Evolutionary conservation across 2,888 invertebrate species (phyloP), one percentile per base, ranked within the genome.

Genomic region (Sinhomidia bicolor): DNA sequence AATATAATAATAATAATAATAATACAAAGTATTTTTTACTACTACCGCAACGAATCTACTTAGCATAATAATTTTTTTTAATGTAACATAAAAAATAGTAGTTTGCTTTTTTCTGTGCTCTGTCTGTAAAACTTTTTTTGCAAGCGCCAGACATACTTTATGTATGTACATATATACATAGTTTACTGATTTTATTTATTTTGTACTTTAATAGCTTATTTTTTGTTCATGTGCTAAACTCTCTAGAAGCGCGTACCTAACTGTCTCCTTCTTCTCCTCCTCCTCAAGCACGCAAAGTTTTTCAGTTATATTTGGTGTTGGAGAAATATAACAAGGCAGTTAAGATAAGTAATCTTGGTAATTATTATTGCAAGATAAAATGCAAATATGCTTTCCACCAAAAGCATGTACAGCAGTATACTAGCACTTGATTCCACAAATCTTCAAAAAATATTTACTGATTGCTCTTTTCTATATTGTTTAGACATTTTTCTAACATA

Each of bases 381-480:
- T 17, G 68, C 36, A 68, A 36, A 68, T 62, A 41, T 41, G 36
- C 68, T 68, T 68, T 68, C 62, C n/a, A 62, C 36, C 29, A 36
- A 14, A 1, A 65, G n/a, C n/a, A n/a, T n/a, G n/a, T n/a, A n/a
- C n/a, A n/a, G n/a, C n/a, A n/a, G n/a, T n/a, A 2, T n/a, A 65
- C 36, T 20, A 36, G 17, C 17, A 9, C 41, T 62, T 62, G n/a
- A 32, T 36, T 32, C 9, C 17, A 20, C 36, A n/a, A 68, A 68
- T 68, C 68, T 20, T 32, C 17, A n/a, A 26, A 17, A 68, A n/a
- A n/a, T n/a, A 68, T 36, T 68, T 41, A 68, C 68, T 68, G 41
- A 68, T 68, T 68, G n/a, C 68, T 68, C 36, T 14, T 68, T n/a
- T n/a, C n/a, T n/a, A n/a, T 17, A 36, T 68, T 7, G n/a, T 68